Percentiles rank a stretch among this genome's conserved stretches.
These are phyloP conservation scores for Pemphredon lugubris DNA, from an alignment of 2,888 invertebrate species.

Conservation along the genomic window DNA sequence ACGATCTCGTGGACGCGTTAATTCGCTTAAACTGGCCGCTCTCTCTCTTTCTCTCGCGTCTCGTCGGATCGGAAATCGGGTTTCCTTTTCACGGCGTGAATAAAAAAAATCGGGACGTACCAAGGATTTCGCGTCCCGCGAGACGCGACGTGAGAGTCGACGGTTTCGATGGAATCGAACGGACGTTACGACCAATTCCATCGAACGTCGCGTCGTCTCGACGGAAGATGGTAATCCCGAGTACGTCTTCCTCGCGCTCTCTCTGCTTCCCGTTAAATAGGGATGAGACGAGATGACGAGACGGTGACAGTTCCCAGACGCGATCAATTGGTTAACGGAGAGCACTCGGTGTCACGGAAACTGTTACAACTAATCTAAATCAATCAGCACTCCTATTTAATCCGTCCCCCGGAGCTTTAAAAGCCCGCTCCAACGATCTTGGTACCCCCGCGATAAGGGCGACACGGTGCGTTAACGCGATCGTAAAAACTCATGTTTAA, in stretches of 20 bases:
- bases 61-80: too few relatives aligned
- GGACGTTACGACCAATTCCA: too few relatives aligned
- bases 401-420: conserved; percentile 12
- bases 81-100: too few relatives aligned
- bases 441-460: conserved; percentile 44
- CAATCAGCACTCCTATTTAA: conserved; percentile 37
- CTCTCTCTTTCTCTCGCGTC: too few relatives aligned
- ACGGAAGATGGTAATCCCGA: neutral
- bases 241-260: neutral
- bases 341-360: conserved; percentile 23
- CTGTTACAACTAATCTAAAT: conserved; percentile 44
- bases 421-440: conserved; percentile 16
- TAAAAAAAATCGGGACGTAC: too few relatives aligned
- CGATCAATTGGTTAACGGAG: conserved; percentile 14
- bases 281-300: too few relatives aligned
- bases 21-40: too few relatives aligned
- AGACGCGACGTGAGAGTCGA: too few relatives aligned
- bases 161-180: too few relatives aligned
- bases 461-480: conserved; percentile 47
- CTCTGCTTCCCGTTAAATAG: conserved; percentile 3
- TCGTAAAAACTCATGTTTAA: conserved; percentile 62
- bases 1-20: too few relatives aligned
- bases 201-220: too few relatives aligned
- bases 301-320: conserved; percentile 2
- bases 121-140: too few relatives aligned